Percentiles rank a stretch among this genome's conserved stretches.
These are phyloP conservation scores for Ctena decussata DNA, from an alignment of 2,888 invertebrate genomes.

Conservation along the genomic window DNA sequence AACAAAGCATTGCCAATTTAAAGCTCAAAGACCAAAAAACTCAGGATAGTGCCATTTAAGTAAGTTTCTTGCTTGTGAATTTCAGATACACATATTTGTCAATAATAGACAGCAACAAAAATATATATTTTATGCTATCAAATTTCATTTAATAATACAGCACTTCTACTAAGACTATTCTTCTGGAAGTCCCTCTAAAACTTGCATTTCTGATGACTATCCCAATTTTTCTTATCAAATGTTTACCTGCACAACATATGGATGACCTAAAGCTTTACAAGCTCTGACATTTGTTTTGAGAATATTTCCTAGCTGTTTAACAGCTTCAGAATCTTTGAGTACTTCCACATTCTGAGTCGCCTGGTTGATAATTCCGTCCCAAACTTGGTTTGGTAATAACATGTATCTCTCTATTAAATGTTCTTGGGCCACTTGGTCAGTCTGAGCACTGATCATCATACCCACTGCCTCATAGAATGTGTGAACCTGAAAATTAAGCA, in stretches of 20 bases:
- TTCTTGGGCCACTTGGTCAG: slow-evolving; percentile 96
- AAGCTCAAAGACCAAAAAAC: no score
- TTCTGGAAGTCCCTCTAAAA: no score
- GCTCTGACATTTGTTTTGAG: slow-evolving; percentile 99
- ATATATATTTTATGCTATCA: no score
- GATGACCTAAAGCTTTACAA: slow-evolving; percentile 99
- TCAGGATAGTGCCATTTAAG: no score
- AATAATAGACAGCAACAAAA: no score
- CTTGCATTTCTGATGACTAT: no score
- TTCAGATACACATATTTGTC: no score
- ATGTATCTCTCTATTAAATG: slow-evolving; percentile 98
- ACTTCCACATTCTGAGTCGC: slow-evolving; percentile 99
- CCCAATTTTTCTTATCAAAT: no score
- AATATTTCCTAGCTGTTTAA: slow-evolving; percentile 98
- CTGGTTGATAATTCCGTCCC: slow-evolving; percentile 99
- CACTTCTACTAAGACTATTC: no score
- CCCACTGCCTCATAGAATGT: slow-evolving; percentile 99
- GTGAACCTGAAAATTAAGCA: slow-evolving; percentile 90
- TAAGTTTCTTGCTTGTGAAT: no score
- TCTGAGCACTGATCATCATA: slow-evolving; percentile 99
- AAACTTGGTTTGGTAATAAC: slow-evolving; percentile 98
- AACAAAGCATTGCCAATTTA: no score
- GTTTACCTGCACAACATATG: slow-evolving; percentile 95
- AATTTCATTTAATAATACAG: no score
- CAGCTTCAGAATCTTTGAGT: slow-evolving; percentile 97